These are phyloP conservation scores for Rafetus swinhoei DNA, from an alignment of 2,113 vertebrate species.

Conservation along the genomic window DNA sequence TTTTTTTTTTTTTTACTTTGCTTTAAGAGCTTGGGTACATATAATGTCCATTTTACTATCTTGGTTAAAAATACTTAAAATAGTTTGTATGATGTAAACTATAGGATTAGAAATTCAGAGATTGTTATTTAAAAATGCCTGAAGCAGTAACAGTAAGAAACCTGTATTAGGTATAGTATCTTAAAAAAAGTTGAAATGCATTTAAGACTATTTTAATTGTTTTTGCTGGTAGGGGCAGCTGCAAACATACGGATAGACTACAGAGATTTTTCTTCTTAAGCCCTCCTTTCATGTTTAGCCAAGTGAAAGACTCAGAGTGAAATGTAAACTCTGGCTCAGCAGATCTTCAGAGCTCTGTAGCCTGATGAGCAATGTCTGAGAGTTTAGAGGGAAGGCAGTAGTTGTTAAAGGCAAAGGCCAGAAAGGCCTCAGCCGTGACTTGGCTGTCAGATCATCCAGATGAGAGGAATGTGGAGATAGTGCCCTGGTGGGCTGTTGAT, in stretches of 20 bases:
- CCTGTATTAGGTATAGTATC: neutral
- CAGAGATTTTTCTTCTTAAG: slow-evolving; percentile 57
- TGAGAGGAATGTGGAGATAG: slow-evolving; percentile 36
- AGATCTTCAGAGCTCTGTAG: slow-evolving; percentile 18
- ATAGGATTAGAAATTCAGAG: neutral
- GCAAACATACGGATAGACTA: slow-evolving; percentile 63
- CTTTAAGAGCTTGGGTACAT: neutral
- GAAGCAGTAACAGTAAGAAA: slow-evolving; percentile 5
- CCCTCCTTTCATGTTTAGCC: slow-evolving; percentile 80
- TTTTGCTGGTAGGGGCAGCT: slow-evolving; percentile 54
- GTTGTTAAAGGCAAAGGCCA: accelerated
- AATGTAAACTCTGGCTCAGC: slow-evolving; percentile 61
- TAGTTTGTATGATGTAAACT: neutral
- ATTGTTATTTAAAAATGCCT: neutral
- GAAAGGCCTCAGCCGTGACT: neutral
- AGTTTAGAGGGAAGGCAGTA: slow-evolving; percentile 22
- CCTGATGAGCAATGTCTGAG: slow-evolving; percentile 16
- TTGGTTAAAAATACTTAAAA: slow-evolving; percentile 12
- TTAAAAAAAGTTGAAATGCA: neutral
- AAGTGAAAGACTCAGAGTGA: slow-evolving; percentile 75
- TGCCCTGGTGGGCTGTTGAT: neutral
- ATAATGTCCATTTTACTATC: neutral
- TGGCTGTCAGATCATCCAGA: neutral
- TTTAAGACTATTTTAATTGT: neutral
- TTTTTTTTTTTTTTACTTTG: too few species aligned